Base-by-base conservation (phyloP, 2,888 invertebrate genomes). In the Orthonevra nobilis region DNA sequence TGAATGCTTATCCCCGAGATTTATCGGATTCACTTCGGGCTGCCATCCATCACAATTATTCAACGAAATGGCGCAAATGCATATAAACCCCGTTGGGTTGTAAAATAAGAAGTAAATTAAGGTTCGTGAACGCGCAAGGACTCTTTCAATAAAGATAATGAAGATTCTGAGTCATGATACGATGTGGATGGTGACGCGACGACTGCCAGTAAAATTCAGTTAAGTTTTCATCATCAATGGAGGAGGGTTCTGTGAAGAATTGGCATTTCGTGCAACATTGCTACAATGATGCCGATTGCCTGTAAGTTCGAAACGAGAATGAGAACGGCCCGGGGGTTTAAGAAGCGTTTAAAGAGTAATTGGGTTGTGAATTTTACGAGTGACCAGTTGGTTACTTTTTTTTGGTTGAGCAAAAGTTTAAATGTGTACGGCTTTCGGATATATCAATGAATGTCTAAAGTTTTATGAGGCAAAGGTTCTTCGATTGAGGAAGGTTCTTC, bases 21-120 rank as follows among this genome's bases (percentile, higher is more conserved):
- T 72, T 63, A 63, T 48, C 38, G 46, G 26, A 28, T 9, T 26
- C 50, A 40, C 34, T 4, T 28, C n/a, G 15, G 15, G 15, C 4
- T n/a, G n/a, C 38, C 9, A 2, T n/a, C 9, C 12, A 0, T n/a
- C 32, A n/a, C 40, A 12, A 56, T 64, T 56, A 63, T 72, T 64
- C 56, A 48, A 40, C 56, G 56, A 48, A 56, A 72, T 54, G 56
- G 54, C 63, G 44, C 46, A 72, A 72, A 48, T 56, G 72, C 72
- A 72, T 72, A 63, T 72, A 72, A 72, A 72, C 56, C 64, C 64
- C 64, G 72, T 72, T 72, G 63, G 32, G 63, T 56, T 46, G 64
- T 72, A 72, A 72, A 72, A 64, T 72, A 56, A 72, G 63, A 40
- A 72, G 38, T 63, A 40, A 72, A 56, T 72, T 64, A 32, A 63